Percentiles rank a stretch among this genome's conserved stretches.
Conservation (phyloP, 2,113 vertebrate species). For the Toxotes chatareus region DNA sequence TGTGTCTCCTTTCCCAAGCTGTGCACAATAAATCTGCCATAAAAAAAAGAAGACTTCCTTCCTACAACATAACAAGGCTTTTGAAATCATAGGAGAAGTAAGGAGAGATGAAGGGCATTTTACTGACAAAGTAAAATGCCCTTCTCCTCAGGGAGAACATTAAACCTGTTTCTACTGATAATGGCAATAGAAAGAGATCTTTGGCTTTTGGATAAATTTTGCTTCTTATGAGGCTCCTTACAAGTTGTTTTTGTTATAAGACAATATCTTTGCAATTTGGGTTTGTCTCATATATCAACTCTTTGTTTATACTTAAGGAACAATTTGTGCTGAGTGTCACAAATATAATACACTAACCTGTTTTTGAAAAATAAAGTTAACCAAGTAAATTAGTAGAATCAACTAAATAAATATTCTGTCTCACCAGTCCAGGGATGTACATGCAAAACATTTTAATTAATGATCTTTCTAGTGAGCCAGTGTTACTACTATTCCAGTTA, state of each 20-base stretch:
- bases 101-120: neutral
- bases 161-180: neutral
- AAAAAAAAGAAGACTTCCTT: neutral
- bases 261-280: neutral
- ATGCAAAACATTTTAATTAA: neutral
- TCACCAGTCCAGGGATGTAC: neutral
- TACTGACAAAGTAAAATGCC: neutral
- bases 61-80: neutral
- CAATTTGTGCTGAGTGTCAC: neutral
- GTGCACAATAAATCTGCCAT: constrained; percentile 15
- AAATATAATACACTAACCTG: neutral
- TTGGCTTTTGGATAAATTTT: neutral
- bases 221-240: neutral
- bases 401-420: neutral
- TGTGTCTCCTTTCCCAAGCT: neutral
- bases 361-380: neutral
- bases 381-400: neutral
- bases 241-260: neutral
- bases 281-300: neutral
- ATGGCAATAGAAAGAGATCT: neutral
- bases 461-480: neutral
- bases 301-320: neutral
- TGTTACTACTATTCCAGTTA: neutral
- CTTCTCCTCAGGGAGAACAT: constrained; percentile 5
- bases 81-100: constrained; percentile 4